phyloP scores from a whole-genome alignment of 2,113 vertebrate species.

The Barnardius zonarius region DNA sequence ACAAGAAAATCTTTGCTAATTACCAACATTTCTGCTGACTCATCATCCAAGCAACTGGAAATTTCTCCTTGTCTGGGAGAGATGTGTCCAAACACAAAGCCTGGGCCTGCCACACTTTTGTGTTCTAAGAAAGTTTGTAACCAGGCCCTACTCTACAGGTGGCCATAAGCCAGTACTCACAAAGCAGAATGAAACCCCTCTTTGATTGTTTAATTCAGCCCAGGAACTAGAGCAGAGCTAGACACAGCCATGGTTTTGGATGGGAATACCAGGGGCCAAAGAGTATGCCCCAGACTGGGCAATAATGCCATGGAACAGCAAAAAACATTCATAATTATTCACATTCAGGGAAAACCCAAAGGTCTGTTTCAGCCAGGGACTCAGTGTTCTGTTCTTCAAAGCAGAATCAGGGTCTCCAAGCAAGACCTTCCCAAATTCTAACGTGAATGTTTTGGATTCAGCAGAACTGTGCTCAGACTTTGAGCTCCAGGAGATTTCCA shows the following conservation, averaged over 20 bases:
- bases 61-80: constrained; percentile 3
- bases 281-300: background rate
- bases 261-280: background rate
- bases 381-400: background rate
- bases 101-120: background rate
- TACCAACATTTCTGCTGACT: constrained; percentile 9
- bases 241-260: background rate
- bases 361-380: background rate
- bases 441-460: background rate
- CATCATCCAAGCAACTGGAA: constrained; percentile 44
- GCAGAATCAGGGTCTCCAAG: background rate
- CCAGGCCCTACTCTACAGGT: background rate
- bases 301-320: background rate
- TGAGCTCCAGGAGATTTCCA: background rate
- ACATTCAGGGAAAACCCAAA: background rate
- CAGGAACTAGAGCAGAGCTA: background rate
- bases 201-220: constrained; percentile 6
- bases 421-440: background rate
- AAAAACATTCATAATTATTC: background rate
- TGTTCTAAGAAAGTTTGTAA: background rate
- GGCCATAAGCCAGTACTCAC: background rate
- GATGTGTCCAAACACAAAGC: background rate
- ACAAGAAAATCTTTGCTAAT: background rate
- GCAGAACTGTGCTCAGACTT: background rate
- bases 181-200: constrained; percentile 28